Conservation (phyloP, 2,113 vertebrate species). For the Pontoporia blainvillei region DNA sequence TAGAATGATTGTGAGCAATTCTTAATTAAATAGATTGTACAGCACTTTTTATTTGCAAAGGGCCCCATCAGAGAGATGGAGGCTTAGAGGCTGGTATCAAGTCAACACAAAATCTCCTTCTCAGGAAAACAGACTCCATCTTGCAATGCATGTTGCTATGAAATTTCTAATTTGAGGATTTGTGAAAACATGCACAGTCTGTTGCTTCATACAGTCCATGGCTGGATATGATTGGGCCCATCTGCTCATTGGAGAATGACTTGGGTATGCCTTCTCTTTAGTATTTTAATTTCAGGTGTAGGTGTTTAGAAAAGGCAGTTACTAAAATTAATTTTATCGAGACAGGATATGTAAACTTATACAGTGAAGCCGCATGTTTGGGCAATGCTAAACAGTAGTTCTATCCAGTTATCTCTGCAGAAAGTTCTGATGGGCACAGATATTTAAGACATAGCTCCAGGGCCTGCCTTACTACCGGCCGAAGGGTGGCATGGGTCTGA, state of each 20-base stretch:
- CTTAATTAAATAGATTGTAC: conserved; percentile 55
- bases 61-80: not conserved
- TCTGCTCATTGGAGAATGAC: conserved; percentile 50
- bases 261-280: conserved; percentile 25
- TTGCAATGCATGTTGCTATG: conserved; percentile 44
- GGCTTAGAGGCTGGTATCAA: conserved; percentile 29
- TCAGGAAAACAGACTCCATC: conserved; percentile 58
- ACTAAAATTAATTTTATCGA: conserved; percentile 31
- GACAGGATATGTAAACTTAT: not conserved
- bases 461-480: not conserved
- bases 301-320: conserved; percentile 60
- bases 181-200: conserved; percentile 66
- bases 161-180: conserved; percentile 71
- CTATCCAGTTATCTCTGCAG: not conserved
- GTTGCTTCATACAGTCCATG: conserved; percentile 43
- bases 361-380: not conserved
- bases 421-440: not conserved
- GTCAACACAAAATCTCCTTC: conserved; percentile 26
- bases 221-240: conserved; percentile 13
- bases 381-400: not conserved
- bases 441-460: not conserved
- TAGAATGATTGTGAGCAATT: conserved; percentile 31
- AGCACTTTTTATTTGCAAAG: conserved; percentile 42
- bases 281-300: conserved; percentile 70
- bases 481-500: not conserved